Evolutionary conservation across 2,888 invertebrate species (phyloP), one percentile per base, ranked within the genome.

Genomic region (Drosophila pseudotalamancana): DNA sequence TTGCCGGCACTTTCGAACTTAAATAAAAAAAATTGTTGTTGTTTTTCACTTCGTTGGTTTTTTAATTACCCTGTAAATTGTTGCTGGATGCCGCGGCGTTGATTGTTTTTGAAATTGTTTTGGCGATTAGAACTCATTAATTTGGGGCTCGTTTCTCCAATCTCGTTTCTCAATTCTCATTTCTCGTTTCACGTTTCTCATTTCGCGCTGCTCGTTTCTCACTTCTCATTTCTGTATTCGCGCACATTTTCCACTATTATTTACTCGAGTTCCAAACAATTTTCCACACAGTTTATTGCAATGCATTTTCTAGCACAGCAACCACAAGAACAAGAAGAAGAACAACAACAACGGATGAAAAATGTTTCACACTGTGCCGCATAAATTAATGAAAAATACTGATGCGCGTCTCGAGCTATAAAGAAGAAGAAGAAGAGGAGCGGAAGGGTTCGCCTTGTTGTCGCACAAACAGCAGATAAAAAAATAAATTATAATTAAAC

Each of bases 311-410:
- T 19, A 43, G 54, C 46, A 48, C 46, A 45, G 11, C 29, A 65
- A 37, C 39, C 56, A 23, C 40, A 45, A 45, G n/a, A 31, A 40
- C 25, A 46, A 23, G 35, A 45, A 45, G n/a, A 31, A 40, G 19
- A 46, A 9, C 32, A 65, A 49, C 32, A 59, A 31, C 48, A 46
- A 45, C n/a, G n/a, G n/a, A n/a, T 54, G 34, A 60, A 69, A 77
- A 77, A 70, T 77, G 80, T 59, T 74, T 78, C 87, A 88, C 49
- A 88, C 88, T 88, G 88, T 73, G 88, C 79, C 77, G 75, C 86
- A 86, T 83, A 83, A 77, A 80, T 86, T 82, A 86, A 80, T 71
- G 48, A 48, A 64, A n/a, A 85, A 69, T 63, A 39, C 65, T 62
- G 19, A 61, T 51, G 42, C 34, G 53, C 19, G 29, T 42, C 25